phyloP scores from a whole-genome alignment of 2,113 vertebrate species.

The Gymnogyps californianus region DNA sequence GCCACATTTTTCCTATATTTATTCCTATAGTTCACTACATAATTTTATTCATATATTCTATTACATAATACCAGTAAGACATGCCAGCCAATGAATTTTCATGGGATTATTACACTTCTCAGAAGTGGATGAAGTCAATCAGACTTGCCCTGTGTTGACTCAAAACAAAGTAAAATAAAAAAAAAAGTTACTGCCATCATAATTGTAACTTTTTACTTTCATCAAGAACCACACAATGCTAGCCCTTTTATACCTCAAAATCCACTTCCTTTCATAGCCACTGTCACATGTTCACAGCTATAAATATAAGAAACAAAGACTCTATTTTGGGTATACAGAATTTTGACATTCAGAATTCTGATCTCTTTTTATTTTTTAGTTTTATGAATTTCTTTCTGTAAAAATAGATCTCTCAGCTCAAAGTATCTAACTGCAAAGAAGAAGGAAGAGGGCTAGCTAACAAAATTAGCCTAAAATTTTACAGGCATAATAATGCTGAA shows the following conservation, averaged over 20 bases:
- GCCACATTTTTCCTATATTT: background rate
- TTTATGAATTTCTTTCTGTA: background rate
- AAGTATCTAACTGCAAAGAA: background rate
- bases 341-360: background rate
- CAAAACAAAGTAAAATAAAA: background rate
- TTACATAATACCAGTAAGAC: background rate
- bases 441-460: background rate
- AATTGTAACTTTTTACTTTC: background rate
- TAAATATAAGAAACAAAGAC: background rate
- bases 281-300: background rate
- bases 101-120: background rate
- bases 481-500: background rate
- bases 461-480: background rate
- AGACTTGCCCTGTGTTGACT: background rate
- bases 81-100: background rate
- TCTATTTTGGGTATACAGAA: background rate
- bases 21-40: background rate
- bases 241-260: background rate
- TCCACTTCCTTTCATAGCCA: background rate
- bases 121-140: background rate
- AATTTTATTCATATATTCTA: background rate
- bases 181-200: background rate
- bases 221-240: background rate
- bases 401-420: background rate
- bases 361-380: background rate